phyloP scores from a whole-genome alignment of 64 coral and sea anemone genomes.

The Montipora capricornis region DNA sequence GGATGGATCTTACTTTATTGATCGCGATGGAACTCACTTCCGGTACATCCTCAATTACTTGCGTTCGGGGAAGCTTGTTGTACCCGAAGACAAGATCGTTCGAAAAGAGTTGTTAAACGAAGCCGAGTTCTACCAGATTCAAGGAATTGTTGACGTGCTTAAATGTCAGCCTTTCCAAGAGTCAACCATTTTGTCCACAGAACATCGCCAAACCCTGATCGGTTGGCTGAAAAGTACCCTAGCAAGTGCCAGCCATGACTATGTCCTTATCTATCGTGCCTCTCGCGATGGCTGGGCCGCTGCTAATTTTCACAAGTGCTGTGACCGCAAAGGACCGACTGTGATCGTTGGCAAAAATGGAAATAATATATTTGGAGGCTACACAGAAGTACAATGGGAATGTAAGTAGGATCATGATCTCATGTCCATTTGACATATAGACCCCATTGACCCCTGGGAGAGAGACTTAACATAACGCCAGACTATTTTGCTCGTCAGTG shows the following conservation, averaged over 20 bases:
- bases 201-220: neutral
- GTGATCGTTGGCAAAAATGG: constrained; percentile 48
- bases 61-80: constrained; percentile 4
- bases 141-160: constrained; percentile 14
- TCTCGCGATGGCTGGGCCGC: neutral
- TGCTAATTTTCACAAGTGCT: constrained; percentile 32
- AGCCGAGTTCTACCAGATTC: constrained; percentile 47
- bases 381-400: constrained; percentile 21
- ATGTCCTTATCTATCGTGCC: neutral
- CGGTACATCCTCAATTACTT: constrained; percentile 60
- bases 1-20: constrained; percentile 47
- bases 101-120: constrained; percentile 13
- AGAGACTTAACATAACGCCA: no score
- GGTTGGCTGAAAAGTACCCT: neutral
- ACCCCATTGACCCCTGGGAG: no score
- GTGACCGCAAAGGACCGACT: constrained; percentile 64
- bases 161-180: neutral
- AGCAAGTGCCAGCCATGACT: neutral
- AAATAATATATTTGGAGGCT: constrained; percentile 76
- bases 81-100: neutral
- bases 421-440: constrained; percentile 18
- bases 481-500: no score
- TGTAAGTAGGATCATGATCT: neutral
- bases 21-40: constrained; percentile 56
- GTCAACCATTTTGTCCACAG: neutral